Base-by-base conservation (phyloP, 2,797 vertebrate genomes). In the Siniperca obscura region DNA sequence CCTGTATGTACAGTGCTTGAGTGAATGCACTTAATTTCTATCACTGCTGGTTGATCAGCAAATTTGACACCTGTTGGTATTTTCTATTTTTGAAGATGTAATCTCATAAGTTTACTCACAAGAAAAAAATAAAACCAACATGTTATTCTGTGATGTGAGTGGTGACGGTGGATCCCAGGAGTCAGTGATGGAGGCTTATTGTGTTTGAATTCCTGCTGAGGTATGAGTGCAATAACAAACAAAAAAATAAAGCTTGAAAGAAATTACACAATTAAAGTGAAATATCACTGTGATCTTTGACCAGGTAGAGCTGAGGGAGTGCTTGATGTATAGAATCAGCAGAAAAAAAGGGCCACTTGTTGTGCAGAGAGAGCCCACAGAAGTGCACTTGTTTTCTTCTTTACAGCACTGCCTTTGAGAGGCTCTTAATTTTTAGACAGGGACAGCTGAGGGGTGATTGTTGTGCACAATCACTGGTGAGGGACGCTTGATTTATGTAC, bases 401-500 rank as follows among this genome's bases (percentile, higher is more conserved):
- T 30, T 70, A 68, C 77, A 25, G 42, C 78, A 56, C 78, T n/a
- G 65, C 76, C 86, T 67, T 82, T 22, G 53, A 84, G 84, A 86
- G 79, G 64, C 75, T 77, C 75, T 86, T 90, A 4, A 80, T 88
- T 90, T 81, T 79, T 73, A 56, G 73, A 84, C 83, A 22, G 81
- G 50, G 75, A 83, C 78, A 59, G 12, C 83, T 64, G 86, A 89
- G 82, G 79, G 72, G 80, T 79, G 71, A 89, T 89, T 89, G 76
- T 69, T 64, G 81, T 34, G 22, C 69, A 38, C 82, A 85, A 87
- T 88, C 78, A 78, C 88, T 16, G 62, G 67, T 50, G 71, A 81
- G 89, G 87, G 92, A 85, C 34, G 55, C 52, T 86, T 87, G 86
- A 91, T 92, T 87, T 90, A 89, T 86, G 55, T 70, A 14, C 78